Conservation (phyloP, 37 sponge, comb jelly and placozoan species). For the Dysidea cf. avara region DNA sequence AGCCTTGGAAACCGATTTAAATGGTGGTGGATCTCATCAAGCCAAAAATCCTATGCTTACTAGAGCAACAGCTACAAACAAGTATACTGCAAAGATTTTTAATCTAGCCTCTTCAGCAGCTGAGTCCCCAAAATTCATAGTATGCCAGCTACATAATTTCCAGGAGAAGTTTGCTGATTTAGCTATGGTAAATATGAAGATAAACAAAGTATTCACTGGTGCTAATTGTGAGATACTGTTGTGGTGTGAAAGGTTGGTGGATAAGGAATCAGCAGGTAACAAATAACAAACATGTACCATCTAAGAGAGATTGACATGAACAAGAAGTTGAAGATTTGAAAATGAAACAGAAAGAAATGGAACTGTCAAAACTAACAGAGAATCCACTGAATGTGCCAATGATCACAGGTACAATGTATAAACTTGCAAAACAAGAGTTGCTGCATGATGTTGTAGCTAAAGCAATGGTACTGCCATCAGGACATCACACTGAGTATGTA, state of each 20-base stretch:
- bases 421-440: constrained; percentile 5
- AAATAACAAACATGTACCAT: neutral
- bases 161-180: no score
- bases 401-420: constrained; percentile 7
- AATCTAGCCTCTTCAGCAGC: no score
- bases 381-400: constrained; percentile 19
- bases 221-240: no score
- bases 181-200: no score
- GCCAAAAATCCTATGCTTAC: no score
- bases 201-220: no score
- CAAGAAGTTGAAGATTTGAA: constrained; percentile 5
- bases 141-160: no score
- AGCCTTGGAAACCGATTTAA: no score
- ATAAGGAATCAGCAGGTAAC: constrained; percentile 2
- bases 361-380: constrained; percentile 1
- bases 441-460: constrained; percentile 14
- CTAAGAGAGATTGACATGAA: constrained; percentile 6
- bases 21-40: no score
- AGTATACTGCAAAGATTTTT: no score
- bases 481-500: neutral
- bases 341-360: constrained; percentile 9
- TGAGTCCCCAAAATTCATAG: no score
- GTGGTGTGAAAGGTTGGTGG: constrained; percentile 16
- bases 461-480: neutral
- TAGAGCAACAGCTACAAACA: no score